phyloP scores from a whole-genome alignment of 2,113 vertebrate genomes.

The Aix galericulata region DNA sequence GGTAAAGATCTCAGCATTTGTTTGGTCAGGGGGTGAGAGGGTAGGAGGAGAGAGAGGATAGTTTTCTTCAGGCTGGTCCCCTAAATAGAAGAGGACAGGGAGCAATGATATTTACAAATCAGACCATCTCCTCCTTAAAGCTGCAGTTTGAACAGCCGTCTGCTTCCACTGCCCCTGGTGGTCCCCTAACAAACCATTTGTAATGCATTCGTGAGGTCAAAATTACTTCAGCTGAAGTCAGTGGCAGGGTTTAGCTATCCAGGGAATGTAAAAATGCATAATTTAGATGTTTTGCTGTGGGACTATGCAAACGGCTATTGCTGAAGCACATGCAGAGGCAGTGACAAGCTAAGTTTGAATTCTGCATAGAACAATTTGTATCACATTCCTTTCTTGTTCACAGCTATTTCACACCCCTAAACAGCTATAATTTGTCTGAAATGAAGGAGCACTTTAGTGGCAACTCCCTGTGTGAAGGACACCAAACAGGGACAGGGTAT shows the following conservation, averaged over 20 bases:
- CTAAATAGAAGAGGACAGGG: not conserved
- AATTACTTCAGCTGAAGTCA: not conserved
- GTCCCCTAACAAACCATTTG: slow-evolving; percentile 25
- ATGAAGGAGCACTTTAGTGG: not conserved
- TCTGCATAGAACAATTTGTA: slow-evolving; percentile 19
- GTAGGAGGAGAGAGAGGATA: not conserved
- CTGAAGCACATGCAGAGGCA: not conserved
- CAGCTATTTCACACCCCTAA: slow-evolving; percentile 14
- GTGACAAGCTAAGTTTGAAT: not conserved
- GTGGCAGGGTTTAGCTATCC: not conserved
- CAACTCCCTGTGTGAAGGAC: not conserved
- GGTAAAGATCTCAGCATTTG: not conserved
- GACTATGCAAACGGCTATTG: rapidly evolving
- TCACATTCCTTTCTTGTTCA: slow-evolving; percentile 24
- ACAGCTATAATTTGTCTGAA: not conserved
- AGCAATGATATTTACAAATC: not conserved
- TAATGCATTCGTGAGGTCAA: slow-evolving; percentile 36
- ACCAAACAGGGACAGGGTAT: not conserved
- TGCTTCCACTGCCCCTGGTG: not conserved
- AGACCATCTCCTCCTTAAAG: not conserved
- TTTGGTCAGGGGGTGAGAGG: not conserved
- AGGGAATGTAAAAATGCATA: slow-evolving; percentile 16
- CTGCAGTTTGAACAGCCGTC: not conserved
- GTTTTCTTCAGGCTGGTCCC: not conserved
- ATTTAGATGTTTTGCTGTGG: not conserved